Percentiles rank a stretch among this genome's conserved stretches.
phyloP scores from a whole-genome alignment of 53 echinoderm and acorn worm species.

The Mesocentrotus franciscanus region DNA sequence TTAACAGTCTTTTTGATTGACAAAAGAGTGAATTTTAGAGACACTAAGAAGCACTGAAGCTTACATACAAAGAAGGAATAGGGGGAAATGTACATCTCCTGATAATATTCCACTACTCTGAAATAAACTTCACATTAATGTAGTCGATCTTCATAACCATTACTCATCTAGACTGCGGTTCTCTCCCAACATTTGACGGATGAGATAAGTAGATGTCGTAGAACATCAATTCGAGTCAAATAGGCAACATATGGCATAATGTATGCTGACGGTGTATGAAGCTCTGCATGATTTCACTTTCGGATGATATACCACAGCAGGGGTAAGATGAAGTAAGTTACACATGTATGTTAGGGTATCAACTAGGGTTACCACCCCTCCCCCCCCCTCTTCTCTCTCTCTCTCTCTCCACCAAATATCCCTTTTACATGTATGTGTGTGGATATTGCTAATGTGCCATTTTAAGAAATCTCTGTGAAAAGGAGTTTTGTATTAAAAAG shows the following conservation, averaged over 20 bases:
- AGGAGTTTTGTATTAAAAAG: too few species aligned
- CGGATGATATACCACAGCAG: neutral
- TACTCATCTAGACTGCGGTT: neutral
- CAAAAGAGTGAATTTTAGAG: neutral
- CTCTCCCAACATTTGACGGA: neutral
- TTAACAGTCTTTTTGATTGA: too few species aligned
- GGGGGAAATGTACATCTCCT: neutral
- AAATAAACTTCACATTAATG: neutral
- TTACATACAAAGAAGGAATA: neutral
- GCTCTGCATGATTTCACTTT: conserved; percentile 9
- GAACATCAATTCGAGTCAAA: conserved; percentile 14
- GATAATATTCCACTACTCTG: neutral
- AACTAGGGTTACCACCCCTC: neutral
- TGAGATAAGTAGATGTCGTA: conserved; percentile 5
- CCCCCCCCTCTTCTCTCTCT: neutral
- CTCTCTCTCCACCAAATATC: neutral
- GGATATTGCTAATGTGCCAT: too few species aligned
- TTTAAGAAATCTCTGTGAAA: too few species aligned
- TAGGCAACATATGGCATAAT: conserved; percentile 48
- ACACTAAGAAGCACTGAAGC: neutral
- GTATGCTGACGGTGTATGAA: neutral
- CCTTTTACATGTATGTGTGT: neutral
- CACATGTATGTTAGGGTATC: neutral
- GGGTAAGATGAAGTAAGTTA: neutral
- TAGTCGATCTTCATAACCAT: neutral